Base-by-base conservation (phyloP, 2,888 invertebrate genomes). In the Nymphalis polychloros region DNA sequence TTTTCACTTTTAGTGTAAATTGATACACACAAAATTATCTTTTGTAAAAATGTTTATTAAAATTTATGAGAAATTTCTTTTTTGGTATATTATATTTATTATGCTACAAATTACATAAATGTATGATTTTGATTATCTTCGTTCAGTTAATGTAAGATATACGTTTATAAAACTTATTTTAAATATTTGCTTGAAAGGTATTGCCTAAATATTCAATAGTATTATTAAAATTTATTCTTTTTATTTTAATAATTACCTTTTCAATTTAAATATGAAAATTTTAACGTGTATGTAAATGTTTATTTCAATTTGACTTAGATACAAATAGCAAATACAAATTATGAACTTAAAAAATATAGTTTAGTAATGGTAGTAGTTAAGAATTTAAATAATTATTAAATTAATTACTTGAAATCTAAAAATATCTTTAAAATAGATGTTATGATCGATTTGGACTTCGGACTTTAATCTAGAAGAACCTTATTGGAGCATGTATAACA, bases 401-500 rank as follows among this genome's bases (percentile, higher is more conserved):
- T 8, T 50, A 19, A 27, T 55, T 27, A 27, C 1, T 57, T 19
- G 17, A 57, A 41, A 57, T 57, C 35, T 57, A 57, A n/a, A 57
- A 41, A 57, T 57, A 57, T 57, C 57, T 41, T 57, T 8, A 19
- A 57, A 53, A 20, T 49, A 17, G 8, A 53, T 53, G 16, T 27
- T 6, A 53, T 57, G 35, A 57, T 57, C 35, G 35, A 35, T 8
- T 57, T 23, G 35, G 57, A 35, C 57, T 57, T 57, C 35, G 35
- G 35, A 35, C 57, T 35, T 35, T 50, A 61, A 4, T 47, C 31
- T 27, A 20, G 8, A 49, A 27, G 41, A 50, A 31, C 49, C 49
- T 19, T 53, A 65, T 65, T 65, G 61, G 59, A 57, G 55, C 41
- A 31, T 57, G 46, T 23, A 47, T 69, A 64, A 64, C 60, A 59